Base-by-base conservation (phyloP, 2,797 vertebrate species). In the Odontamblyopus lacepedii region DNA sequence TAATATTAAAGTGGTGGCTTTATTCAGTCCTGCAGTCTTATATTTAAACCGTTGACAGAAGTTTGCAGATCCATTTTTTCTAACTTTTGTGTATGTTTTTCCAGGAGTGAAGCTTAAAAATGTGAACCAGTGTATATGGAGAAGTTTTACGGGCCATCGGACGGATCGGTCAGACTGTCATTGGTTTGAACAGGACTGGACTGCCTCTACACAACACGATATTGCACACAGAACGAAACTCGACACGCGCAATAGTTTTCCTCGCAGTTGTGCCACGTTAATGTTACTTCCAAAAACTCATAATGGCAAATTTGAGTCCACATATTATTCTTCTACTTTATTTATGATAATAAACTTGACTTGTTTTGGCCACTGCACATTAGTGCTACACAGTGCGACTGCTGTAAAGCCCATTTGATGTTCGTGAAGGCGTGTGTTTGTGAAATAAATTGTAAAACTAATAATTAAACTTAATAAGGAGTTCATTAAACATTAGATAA, bases 371-470 rank as follows among this genome's bases (percentile, higher is more conserved):
- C 87, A 83, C 88, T 85, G 87, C 90, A 89, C 90, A 84, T 69
- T 78, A 84, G 83, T 87, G 88, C 88, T 83, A 87, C 88, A 80
- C 89, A 91, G 87, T 89, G 80, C 85, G 87, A 87, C 89, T 88
- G 90, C 92, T 92, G 92, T 94, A 94, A 92, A 94, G 92, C 93
- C 92, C 92, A 89, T 93, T 92, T 89, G 90, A 92, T 94, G 92
- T 94, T 93, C 92, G 93, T 95, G 93, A 92, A 92, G 93, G 90
- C 92, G 89, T 92, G 91, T 94, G 92, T 94, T 91, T 81, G 93
- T 95, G 93, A 92, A 90, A 93, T 94, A 87, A 94, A 93, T 92
- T 94, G 93, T 94, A 95, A 92, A 92, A 91, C 92, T 92, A 90
- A 91, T 93, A 92, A 90, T 93, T 63, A 44, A 93, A 92, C 88